These are phyloP conservation scores for Brachionus rotundiformis DNA, from an alignment of 1,140 invertebrate species.

Conservation along the genomic window DNA sequence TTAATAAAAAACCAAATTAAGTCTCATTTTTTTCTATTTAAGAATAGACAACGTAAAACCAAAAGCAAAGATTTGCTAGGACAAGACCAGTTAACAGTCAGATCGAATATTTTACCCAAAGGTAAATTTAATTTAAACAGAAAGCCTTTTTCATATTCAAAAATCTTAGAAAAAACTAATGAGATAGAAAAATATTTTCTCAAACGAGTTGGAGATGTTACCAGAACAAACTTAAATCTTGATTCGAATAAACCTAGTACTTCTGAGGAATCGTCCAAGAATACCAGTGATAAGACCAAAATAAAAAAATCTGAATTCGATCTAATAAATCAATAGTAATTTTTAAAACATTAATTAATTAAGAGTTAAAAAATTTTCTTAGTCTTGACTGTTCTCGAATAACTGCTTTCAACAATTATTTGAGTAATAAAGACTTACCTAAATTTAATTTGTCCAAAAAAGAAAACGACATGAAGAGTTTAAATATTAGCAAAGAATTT, in stretches of 20 bases:
- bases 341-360: background rate
- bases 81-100: background rate
- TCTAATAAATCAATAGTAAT: slow-evolving; percentile 30
- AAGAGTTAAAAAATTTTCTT: background rate
- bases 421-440: background rate
- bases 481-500: background rate
- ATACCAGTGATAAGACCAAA: background rate
- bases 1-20: background rate
- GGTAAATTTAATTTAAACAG: background rate
- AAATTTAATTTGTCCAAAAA: background rate
- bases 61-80: background rate
- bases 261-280: background rate
- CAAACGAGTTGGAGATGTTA: background rate
- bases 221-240: background rate
- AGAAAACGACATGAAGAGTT: background rate
- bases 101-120: background rate
- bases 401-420: background rate
- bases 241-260: background rate
- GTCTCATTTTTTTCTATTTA: background rate
- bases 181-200: slow-evolving; percentile 43
- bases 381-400: background rate
- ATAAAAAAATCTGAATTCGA: slow-evolving; percentile 24
- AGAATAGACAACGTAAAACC: background rate
- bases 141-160: background rate
- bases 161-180: background rate